Percentiles rank a stretch among this genome's conserved stretches.
These are phyloP conservation scores for Loripinus fragilis DNA, from an alignment of 2,888 invertebrate species.

Conservation along the genomic window DNA sequence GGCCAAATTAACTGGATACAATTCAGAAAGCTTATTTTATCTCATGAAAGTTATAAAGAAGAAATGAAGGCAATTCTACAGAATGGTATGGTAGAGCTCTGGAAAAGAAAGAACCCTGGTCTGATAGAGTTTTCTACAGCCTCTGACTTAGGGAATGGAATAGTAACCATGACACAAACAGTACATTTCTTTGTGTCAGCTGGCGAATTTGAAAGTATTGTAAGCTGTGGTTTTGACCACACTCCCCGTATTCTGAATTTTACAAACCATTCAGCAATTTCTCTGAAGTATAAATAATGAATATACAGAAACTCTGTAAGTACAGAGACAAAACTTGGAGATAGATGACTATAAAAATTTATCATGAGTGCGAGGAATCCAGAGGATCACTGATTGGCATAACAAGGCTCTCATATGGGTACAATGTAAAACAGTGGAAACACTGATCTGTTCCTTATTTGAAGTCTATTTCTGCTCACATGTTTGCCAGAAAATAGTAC, in stretches of 20 bases:
- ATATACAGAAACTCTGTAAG: too few species aligned
- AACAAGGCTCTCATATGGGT: too few species aligned
- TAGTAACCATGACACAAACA: background rate
- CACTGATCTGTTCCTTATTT: too few species aligned
- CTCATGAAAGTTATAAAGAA: background rate
- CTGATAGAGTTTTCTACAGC: slow-evolving; percentile 3
- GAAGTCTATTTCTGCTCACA: too few species aligned
- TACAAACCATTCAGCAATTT: background rate
- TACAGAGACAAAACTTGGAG: too few species aligned
- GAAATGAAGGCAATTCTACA: background rate
- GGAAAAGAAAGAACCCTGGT: background rate
- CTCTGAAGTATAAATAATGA: background rate
- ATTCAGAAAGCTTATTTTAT: background rate
- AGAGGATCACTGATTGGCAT: too few species aligned
- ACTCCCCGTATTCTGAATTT: background rate
- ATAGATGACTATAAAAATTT: too few species aligned
- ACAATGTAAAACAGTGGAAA: too few species aligned
- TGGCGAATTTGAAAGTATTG: background rate
- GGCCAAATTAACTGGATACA: slow-evolving; percentile 5
- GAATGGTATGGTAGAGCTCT: background rate
- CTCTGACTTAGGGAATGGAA: background rate
- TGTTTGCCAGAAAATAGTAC: too few species aligned
- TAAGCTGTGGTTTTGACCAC: background rate
- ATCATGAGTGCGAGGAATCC: too few species aligned
- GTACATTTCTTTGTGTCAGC: slow-evolving; percentile 2